A percentile compares a stretch with the other conserved stretches of the same genome.
Evolutionary conservation across 2,888 invertebrate genomes (phyloP).

Genomic region (Habroteleia sp.): DNA sequence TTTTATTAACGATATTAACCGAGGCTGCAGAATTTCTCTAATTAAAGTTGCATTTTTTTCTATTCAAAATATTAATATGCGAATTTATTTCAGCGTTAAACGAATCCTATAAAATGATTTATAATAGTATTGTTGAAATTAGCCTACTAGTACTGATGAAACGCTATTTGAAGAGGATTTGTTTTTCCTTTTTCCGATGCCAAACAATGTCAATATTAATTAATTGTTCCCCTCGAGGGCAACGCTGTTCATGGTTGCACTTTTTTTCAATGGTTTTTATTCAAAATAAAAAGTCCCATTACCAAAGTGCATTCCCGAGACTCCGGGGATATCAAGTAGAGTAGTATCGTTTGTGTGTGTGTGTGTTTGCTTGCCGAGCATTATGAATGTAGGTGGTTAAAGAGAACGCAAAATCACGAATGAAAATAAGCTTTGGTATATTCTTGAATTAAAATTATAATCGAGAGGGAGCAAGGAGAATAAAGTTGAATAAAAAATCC

Average conservation of each 20-base stretch:
- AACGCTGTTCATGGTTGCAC: conserved; percentile 30
- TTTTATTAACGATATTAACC: no score
- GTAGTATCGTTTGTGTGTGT: conserved; percentile 70
- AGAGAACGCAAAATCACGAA: conserved; percentile 26
- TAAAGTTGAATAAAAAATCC: no score
- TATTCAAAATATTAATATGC: conserved; percentile 3
- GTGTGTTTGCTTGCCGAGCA: conserved; percentile 38
- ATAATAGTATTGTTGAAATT: conserved; percentile 19
- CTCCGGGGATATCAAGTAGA: conserved; percentile 79
- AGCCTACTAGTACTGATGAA: conserved; percentile 1
- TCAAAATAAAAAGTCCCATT: conserved; percentile 66
- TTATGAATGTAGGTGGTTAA: conserved; percentile 44
- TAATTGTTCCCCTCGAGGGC: conserved; percentile 67
- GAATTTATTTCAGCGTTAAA: neutral
- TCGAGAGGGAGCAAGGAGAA: neutral
- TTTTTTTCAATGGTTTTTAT: conserved; percentile 53
- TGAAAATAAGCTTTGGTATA: conserved; percentile 35
- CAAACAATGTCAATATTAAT: conserved; percentile 74
- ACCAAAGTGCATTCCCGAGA: conserved; percentile 66
- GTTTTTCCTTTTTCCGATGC: conserved; percentile 17
- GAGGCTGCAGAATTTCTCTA: no score
- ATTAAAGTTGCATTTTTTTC: no score
- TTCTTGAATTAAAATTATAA: conserved; percentile 16
- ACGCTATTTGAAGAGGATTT: conserved; percentile 20
- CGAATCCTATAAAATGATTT: neutral